phyloP scores from a whole-genome alignment of 2,113 vertebrate species.

The Sceloporus undulatus region DNA sequence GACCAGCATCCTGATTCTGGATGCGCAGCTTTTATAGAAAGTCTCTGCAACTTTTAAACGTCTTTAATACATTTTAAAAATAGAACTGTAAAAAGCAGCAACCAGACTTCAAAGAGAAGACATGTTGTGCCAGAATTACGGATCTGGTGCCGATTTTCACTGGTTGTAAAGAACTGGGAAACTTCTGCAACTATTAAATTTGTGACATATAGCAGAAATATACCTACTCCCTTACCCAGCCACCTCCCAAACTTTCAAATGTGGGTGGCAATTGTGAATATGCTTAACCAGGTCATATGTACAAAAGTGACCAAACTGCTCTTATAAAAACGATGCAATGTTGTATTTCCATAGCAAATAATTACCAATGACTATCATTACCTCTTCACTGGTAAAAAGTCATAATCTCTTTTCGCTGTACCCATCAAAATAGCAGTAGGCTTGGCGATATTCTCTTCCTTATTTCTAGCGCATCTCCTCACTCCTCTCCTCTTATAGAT shows the following conservation, averaged over 20 bases:
- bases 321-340: not conserved
- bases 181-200: constrained; percentile 61
- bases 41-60: constrained; percentile 84
- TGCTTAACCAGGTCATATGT: not conserved
- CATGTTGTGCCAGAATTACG: constrained; percentile 77
- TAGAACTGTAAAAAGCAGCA: constrained; percentile 85
- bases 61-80: constrained; percentile 89
- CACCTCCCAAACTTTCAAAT: constrained; percentile 39
- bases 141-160: constrained; percentile 83
- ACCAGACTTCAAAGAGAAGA: constrained; percentile 84
- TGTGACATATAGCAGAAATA: constrained; percentile 43
- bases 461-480: not conserved
- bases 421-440: not conserved
- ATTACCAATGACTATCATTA: not conserved
- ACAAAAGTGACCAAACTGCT: not conserved
- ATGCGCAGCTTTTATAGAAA: constrained; percentile 82
- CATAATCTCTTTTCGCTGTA: too few relatives aligned
- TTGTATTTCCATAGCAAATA: not conserved
- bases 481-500: not conserved
- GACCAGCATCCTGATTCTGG: constrained; percentile 85
- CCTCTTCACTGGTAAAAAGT: not conserved
- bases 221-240: not conserved
- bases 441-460: not conserved
- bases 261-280: constrained; percentile 42
- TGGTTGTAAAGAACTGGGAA: constrained; percentile 79